Evolutionary conservation across 2,888 invertebrate genomes (phyloP).

Genomic region (Adelognathus sp.): DNA sequence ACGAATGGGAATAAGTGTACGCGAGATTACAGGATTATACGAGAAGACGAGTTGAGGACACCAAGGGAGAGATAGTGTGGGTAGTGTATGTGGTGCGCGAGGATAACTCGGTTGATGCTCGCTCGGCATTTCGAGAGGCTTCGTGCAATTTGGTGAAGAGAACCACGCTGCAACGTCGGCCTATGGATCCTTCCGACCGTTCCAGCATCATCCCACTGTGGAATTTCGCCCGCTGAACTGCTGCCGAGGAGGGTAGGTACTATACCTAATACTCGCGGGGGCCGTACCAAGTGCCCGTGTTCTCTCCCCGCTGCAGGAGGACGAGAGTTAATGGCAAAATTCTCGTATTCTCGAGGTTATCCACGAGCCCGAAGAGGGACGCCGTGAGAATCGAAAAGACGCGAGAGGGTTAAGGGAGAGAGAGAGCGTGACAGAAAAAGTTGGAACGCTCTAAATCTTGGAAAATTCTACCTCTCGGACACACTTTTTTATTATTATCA

Average conservation of each 20-base stretch:
- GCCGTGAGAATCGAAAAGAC: background rate
- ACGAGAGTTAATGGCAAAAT: slow-evolving; percentile 28
- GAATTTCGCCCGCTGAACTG: slow-evolving; percentile 24
- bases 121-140: slow-evolving; percentile 49
- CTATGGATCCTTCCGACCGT: slow-evolving; percentile 13
- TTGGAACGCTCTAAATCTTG: background rate
- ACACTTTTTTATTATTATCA: slow-evolving; percentile 30
- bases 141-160: slow-evolving; percentile 51
- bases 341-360: slow-evolving; percentile 13
- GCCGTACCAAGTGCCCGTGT: background rate
- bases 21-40: slow-evolving; percentile 56
- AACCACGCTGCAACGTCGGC: slow-evolving; percentile 16
- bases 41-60: slow-evolving; percentile 21
- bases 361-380: slow-evolving; percentile 1
- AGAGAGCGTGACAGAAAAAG: no score
- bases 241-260: slow-evolving; percentile 24
- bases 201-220: background rate
- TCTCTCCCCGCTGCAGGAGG: background rate
- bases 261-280: slow-evolving; percentile 9
- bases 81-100: slow-evolving; percentile 31
- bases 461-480: slow-evolving; percentile 33
- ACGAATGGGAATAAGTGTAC: slow-evolving; percentile 53
- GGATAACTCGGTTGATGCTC: slow-evolving; percentile 45
- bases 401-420: slow-evolving; percentile 10
- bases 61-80: slow-evolving; percentile 1